Percentiles rank a stretch among this genome's conserved stretches.
Conservation (phyloP, 2,888 invertebrate species). For the Calameuta filiformis region DNA sequence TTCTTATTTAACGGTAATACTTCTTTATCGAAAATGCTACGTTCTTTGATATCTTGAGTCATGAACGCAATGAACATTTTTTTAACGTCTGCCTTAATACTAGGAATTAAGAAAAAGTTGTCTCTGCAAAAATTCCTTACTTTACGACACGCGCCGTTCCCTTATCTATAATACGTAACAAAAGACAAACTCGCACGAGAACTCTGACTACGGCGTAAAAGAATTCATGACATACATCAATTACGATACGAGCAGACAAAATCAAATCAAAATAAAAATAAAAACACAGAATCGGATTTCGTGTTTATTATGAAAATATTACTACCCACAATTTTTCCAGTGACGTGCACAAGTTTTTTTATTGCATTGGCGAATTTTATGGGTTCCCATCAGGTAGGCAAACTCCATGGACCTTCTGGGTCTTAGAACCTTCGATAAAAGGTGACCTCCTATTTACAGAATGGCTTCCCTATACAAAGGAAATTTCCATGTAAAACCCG, state of each 20-base stretch:
- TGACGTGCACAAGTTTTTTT: background rate
- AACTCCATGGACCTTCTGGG: no score
- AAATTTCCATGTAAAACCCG: background rate
- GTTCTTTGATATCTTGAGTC: background rate
- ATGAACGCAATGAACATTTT: background rate
- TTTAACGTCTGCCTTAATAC: background rate
- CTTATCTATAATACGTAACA: background rate
- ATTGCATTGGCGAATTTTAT: background rate
- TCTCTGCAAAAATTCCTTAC: background rate
- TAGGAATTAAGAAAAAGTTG: background rate
- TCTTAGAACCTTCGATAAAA: background rate
- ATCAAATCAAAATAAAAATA: background rate
- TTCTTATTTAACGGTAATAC: background rate
- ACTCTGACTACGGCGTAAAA: background rate
- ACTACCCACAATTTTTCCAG: background rate
- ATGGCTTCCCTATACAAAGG: background rate
- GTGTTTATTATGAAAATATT: background rate
- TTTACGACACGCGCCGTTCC: background rate
- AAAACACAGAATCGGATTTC: background rate
- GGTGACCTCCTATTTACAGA: background rate
- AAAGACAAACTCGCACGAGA: background rate
- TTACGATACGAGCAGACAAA: background rate
- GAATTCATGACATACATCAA: background rate
- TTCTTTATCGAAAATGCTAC: background rate
- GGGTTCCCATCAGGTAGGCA: background rate